Base-by-base conservation (phyloP, 2,888 invertebrate species). In the Antitype chi region DNA sequence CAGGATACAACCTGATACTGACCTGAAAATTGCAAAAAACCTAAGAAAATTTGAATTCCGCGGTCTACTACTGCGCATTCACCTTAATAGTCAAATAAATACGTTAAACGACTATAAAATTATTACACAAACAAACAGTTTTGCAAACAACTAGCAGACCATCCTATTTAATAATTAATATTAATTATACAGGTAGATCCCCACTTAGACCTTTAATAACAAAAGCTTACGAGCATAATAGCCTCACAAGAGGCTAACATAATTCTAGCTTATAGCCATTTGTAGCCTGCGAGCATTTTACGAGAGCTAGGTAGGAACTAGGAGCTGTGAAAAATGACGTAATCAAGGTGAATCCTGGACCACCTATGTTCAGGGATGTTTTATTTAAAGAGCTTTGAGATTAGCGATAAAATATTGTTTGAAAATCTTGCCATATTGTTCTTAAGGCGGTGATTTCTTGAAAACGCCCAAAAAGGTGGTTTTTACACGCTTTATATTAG, bases 221-320 rank as follows among this genome's bases (percentile, higher is more conserved):
- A 72, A 82, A 78, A 72, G 83, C 77, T 77, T 71, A 73, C 53
- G 13, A 59, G 72, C 60, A 55, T 74, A 77, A 78, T 81, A 67
- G 69, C 84, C 74, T 49, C 66, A 60, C 71, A 70, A 77, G 78
- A 72, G 84, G 74, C 78, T 74, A 63, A 74, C 60, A 77, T 81
- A 84, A 78, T 78, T 71, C 84, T 78, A 78, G 84, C 77, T 74
- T 83, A 81, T 77, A 71, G n/a, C 69, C 80, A 78, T 72, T 84
- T 81, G 78, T 84, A 81, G 71, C 73, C 47, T 28, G 68, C 72
- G 38, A 82, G 59, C 66, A 74, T 80, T 82, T 82, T 83, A 77
- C 66, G 57, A 81, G 81, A 77, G 17, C 38, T 38, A 38, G 38
- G 5, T 38, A 38, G 38, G 38, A 38, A 38, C 73, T 71, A 63